These are phyloP conservation scores for Zalophus californianus DNA, from an alignment of 2,797 vertebrate species.

Conservation along the genomic window DNA sequence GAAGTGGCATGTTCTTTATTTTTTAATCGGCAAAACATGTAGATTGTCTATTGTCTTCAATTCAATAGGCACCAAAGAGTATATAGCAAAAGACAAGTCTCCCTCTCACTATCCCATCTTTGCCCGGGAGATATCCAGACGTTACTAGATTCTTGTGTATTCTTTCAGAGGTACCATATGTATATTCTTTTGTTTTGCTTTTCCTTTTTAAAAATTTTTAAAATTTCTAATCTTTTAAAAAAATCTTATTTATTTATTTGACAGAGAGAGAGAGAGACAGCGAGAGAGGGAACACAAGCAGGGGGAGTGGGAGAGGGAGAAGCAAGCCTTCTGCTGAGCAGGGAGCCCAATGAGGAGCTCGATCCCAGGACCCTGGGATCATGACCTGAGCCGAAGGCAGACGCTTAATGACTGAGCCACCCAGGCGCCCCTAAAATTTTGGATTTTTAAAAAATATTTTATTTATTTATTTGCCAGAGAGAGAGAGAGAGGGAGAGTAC, in stretches of 20 bases:
- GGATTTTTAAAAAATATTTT: too few relatives aligned
- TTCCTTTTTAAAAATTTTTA: background rate
- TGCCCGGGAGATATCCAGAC: background rate
- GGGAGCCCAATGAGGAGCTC: too few relatives aligned
- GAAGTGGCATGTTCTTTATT: background rate
- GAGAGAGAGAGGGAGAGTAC: background rate
- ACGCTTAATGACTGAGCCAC: too few relatives aligned
- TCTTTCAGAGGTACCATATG: background rate
- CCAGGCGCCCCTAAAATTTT: too few relatives aligned
- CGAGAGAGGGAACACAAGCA: too few relatives aligned
- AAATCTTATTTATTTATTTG: background rate
- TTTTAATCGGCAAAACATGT: background rate
- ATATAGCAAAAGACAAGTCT: background rate
- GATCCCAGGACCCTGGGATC: too few relatives aligned
- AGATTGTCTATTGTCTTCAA: background rate
- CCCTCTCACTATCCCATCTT: background rate
- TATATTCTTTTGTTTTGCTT: background rate
- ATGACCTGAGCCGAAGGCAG: too few relatives aligned
- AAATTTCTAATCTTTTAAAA: background rate
- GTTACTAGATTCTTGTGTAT: background rate
- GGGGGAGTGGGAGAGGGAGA: too few relatives aligned
- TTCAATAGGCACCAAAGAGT: background rate
- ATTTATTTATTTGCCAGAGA: background rate
- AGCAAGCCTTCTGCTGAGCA: too few relatives aligned
- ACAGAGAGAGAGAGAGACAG: too few relatives aligned